Evolutionary conservation across 1,140 invertebrate species (phyloP).

Genomic region (Papilio machaon): DNA sequence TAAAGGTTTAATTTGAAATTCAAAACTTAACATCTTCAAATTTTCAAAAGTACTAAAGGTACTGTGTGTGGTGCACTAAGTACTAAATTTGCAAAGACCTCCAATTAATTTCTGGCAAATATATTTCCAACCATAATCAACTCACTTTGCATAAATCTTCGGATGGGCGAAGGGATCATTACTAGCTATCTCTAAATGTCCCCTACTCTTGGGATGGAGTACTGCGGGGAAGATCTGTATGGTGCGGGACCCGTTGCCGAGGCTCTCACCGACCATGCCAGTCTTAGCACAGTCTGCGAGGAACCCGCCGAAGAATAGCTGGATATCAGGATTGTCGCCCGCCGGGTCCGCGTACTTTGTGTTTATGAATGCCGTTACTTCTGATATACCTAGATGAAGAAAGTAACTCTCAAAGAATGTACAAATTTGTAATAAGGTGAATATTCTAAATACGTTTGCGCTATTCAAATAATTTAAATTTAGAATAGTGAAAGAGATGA

Average conservation of each 20-base stretch:
- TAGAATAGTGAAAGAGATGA: no score
- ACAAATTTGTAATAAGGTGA: no score
- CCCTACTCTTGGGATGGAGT: slow-evolving; percentile 91
- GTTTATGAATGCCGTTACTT: slow-evolving; percentile 91
- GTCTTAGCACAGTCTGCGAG: slow-evolving; percentile 91
- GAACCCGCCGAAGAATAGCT: slow-evolving; percentile 93
- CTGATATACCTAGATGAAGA: slow-evolving; percentile 85
- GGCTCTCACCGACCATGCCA: slow-evolving; percentile 90
- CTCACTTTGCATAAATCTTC: slow-evolving; percentile 78
- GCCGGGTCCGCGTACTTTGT: slow-evolving; percentile 89
- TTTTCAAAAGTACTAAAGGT: no score
- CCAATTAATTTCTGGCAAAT: background rate
- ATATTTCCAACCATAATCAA: background rate
- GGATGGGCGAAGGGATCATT: slow-evolving; percentile 86
- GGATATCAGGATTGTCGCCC: slow-evolving; percentile 91
- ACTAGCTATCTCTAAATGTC: slow-evolving; percentile 87
- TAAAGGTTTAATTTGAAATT: background rate
- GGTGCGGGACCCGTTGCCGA: slow-evolving; percentile 84
- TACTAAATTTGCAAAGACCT: background rate
- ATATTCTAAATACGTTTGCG: no score
- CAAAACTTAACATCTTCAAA: no score
- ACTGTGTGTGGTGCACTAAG: no score
- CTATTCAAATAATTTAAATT: no score
- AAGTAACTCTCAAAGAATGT: background rate
- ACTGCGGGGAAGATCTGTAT: slow-evolving; percentile 86